A percentile compares a stretch with the other conserved stretches of the same genome.
Evolutionary conservation across 2,888 invertebrate genomes (phyloP).

Genomic region (Dasysyrphus albostriatus): DNA sequence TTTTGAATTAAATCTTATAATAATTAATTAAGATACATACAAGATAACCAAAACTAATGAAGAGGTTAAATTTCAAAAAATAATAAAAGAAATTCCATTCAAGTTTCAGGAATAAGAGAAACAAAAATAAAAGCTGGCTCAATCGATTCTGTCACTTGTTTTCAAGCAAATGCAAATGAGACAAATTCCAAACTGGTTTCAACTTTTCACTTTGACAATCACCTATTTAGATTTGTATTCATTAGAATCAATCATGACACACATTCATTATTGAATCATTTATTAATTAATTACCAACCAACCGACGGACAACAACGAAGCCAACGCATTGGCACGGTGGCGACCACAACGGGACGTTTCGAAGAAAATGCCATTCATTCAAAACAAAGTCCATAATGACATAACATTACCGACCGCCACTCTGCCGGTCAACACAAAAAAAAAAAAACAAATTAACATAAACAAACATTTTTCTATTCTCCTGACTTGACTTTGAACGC

Average conservation of each 20-base stretch:
- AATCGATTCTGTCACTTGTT: slow-evolving; percentile 19
- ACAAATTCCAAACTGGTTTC: slow-evolving; percentile 22
- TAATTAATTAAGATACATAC: slow-evolving; percentile 16
- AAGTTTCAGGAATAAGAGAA: not conserved
- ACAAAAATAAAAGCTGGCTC: not conserved
- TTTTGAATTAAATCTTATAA: slow-evolving; percentile 1
- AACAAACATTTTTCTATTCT: slow-evolving; percentile 24
- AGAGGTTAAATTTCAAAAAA: slow-evolving; percentile 1
- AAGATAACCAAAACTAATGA: slow-evolving; percentile 24
- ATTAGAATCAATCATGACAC: slow-evolving; percentile 61
- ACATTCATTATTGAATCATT: slow-evolving; percentile 50
- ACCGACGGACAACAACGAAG: not conserved
- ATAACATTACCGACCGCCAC: not conserved
- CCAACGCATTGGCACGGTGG: too few relatives aligned
- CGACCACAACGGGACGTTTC: not conserved
- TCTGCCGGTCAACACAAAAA: slow-evolving; percentile 15
- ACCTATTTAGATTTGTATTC: slow-evolving; percentile 39
- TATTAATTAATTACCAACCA: slow-evolving; percentile 9
- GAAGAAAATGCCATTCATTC: slow-evolving; percentile 19
- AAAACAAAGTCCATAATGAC: slow-evolving; percentile 27
- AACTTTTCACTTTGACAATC: slow-evolving; percentile 35
- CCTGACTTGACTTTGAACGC: slow-evolving; percentile 13
- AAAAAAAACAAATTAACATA: slow-evolving; percentile 19
- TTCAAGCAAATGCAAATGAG: slow-evolving; percentile 21
- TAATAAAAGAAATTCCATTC: slow-evolving; percentile 1